Base-by-base conservation (phyloP, 2,888 invertebrate genomes). In the Pollenia labialis region DNA sequence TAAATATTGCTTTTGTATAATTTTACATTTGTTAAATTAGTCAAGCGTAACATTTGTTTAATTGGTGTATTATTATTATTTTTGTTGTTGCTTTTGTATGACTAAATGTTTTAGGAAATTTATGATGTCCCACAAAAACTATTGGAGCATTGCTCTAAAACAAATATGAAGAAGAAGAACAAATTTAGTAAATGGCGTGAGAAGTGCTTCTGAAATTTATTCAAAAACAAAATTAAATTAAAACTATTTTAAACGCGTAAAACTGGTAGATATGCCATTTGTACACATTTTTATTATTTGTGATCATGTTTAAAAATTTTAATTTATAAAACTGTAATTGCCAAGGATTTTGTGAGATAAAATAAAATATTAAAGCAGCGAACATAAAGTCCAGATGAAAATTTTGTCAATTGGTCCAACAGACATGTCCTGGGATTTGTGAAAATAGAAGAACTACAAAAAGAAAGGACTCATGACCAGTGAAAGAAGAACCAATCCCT, bases 31-130 rank as follows among this genome's bases (percentile, higher is more conserved):
- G 72, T 81, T 87, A 87, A 83, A 74, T 84, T 77, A 84, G 84
- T 87, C 80, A 77, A 77, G 71, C 81, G 81, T 68, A 84, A 84
- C 84, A 87, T 84, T 81, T 87, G 80, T 84, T 84, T 84, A 84
- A 87, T 87, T 86, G 80, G 64, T 18, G 48, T 75, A 69, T 16
- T 4, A 0, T 52, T 9, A 32, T 40, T 56, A 8, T 32, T 18
- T 32, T 50, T 69, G 10, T 42, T 42, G 7, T 56, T 60, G 50
- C 14, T 66, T 32, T 32, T 40, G 58, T 40, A 12, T 58, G n/a
- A 42, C 54, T 18, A 16, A 40, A 46, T 64, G 12, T 64, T 62
- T 56, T 56, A 54, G 18, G n/a, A 52, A 54, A 82, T 83, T 87
- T 81, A 81, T 83, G 66, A 72, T 77, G 72, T 76, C 68, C 16